Base-by-base conservation (phyloP, 2,113 vertebrate species). In the Maccullochella peelii region DNA sequence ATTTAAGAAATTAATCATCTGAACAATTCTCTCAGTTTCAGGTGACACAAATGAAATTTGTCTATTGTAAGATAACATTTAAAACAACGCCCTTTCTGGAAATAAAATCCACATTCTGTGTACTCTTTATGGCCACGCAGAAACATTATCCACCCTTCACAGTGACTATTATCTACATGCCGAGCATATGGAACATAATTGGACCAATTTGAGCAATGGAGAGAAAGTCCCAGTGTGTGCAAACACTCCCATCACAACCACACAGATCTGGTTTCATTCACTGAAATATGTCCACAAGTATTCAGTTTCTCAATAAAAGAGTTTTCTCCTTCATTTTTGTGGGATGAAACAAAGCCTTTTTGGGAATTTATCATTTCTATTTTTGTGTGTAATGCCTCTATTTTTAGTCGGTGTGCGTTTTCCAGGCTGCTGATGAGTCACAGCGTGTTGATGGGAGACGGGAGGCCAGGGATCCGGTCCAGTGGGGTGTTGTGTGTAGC, bases 351-450 rank as follows among this genome's bases (percentile, higher is more conserved):
- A 77, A 74, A 83, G 65, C 18, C 27, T 62, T 78, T 69, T 73
- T 52, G 18, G 82, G 71, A 57, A 83, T 80, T 81, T 52, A 70
- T 92, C 77, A 52, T 82, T 88, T 92, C 91, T 91, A 84, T 92
- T 91, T 90, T 76, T 75, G 79, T n/a, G 36, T 66, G 63, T 66
- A 80, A 80, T 81, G 78, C 30, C 30, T 84, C 90, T 91, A 91
- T 90, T 91, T 91, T 87, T 89, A 88, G 62, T 2, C 1, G 5
- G 23, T 36, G 47, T 58, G 65, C 27, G 62, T 77, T 88, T 88
- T 85, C 80, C 83, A 67, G 79, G 49, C 71, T 0, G 23, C 58
- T 70, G 82, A 68, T 94, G 89, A 94, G 79, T 94, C 92, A 92
- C 49, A 38, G 49, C 0, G 52, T 57, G 69, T 77, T 63, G 86